Evolutionary conservation across 2,797 vertebrate species (phyloP).

Genomic region (Sebastes steindachneri): DNA sequence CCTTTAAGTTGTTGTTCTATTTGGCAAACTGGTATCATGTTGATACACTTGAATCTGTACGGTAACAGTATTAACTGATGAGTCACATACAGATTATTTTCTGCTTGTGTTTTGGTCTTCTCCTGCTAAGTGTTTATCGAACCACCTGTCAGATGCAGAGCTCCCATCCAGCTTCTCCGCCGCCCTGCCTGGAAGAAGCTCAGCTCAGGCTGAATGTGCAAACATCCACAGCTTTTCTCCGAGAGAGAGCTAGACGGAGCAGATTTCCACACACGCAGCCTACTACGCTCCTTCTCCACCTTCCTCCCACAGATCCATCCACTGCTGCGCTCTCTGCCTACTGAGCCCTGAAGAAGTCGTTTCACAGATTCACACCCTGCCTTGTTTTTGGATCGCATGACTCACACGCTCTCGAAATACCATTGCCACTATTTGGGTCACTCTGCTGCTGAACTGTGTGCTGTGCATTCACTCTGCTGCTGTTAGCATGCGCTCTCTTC

Average conservation of each 20-base stretch:
- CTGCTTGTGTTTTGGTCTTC: neutral
- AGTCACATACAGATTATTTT: slow-evolving; percentile 1
- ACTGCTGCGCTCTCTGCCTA: slow-evolving; percentile 38
- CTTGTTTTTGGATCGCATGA: slow-evolving; percentile 65
- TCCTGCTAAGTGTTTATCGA: slow-evolving; percentile 6
- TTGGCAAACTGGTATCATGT: neutral
- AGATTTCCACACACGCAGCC: slow-evolving; percentile 40
- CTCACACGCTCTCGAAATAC: slow-evolving; percentile 63
- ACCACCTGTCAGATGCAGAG: slow-evolving; percentile 23
- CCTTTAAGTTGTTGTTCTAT: neutral
- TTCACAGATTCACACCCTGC: slow-evolving; percentile 45
- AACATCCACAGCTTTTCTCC: slow-evolving; percentile 17
- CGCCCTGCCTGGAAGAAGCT: neutral
- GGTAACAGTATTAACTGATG: slow-evolving; percentile 1
- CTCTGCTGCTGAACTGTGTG: slow-evolving; percentile 40
- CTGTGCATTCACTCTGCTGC: slow-evolving; percentile 9
- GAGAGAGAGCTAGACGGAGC: slow-evolving; percentile 34
- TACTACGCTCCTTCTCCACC: slow-evolving; percentile 39
- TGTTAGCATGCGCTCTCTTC: neutral
- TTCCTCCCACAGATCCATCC: slow-evolving; percentile 56
- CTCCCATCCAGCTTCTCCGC: slow-evolving; percentile 11
- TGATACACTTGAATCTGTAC: neutral
- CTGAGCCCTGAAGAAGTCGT: slow-evolving; percentile 55
- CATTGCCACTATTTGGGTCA: slow-evolving; percentile 72
- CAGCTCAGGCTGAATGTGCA: slow-evolving; percentile 7